These are phyloP conservation scores for Psittacula derbiana DNA, from an alignment of 2,797 vertebrate genomes.

Conservation along the genomic window DNA sequence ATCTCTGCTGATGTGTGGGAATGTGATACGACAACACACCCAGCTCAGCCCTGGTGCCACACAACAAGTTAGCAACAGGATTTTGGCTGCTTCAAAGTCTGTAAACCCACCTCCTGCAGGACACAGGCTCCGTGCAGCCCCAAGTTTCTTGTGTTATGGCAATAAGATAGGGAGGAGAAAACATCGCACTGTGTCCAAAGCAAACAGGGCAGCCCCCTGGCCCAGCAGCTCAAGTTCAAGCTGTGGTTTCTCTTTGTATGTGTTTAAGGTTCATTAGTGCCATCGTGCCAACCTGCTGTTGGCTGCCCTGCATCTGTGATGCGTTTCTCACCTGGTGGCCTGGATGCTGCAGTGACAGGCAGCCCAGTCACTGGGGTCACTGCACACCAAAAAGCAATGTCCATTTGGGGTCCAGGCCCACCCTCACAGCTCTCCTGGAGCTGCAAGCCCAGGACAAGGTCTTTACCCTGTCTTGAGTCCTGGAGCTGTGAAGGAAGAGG, in stretches of 20 bases:
- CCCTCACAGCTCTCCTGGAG: background rate
- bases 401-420: background rate
- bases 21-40: background rate
- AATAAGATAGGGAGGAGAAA: background rate
- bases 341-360: background rate
- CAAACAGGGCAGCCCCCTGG: background rate
- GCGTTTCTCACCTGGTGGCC: background rate
- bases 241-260: background rate
- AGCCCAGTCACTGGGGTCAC: background rate
- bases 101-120: background rate
- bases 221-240: background rate
- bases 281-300: background rate
- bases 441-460: background rate
- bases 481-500: background rate
- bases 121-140: background rate
- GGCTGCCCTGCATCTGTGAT: background rate
- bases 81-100: background rate
- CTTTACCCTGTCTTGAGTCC: background rate
- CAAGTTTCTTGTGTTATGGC: background rate
- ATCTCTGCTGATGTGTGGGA: rapidly evolving
- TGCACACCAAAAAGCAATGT: background rate
- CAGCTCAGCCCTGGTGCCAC: background rate
- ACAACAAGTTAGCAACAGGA: background rate
- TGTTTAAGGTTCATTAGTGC: background rate
- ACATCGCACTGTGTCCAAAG: background rate